phyloP scores from a whole-genome alignment of 30 jellyfish, hydroid and myxozoan genomes.

The Aurelia coerulea region DNA sequence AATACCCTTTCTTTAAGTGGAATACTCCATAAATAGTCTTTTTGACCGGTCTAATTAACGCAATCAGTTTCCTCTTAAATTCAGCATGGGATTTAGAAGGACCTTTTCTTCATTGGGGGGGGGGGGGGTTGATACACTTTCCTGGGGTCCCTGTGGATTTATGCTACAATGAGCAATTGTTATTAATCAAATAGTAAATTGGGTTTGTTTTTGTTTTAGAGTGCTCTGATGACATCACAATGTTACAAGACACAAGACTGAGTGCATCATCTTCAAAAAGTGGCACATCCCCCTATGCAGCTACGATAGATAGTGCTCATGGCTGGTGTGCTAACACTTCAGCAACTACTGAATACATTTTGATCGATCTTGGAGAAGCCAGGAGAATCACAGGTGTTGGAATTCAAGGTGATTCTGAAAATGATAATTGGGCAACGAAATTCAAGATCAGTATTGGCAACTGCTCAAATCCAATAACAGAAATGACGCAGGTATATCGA shows the following conservation, averaged over 20 bases:
- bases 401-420: slow-evolving; percentile 54
- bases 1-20: too few species aligned
- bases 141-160: too few species aligned
- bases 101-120: too few species aligned
- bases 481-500: slow-evolving; percentile 15
- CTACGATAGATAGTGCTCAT: slow-evolving; percentile 17
- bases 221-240: slow-evolving; percentile 43
- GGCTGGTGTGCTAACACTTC: slow-evolving; percentile 42
- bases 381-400: slow-evolving; percentile 54
- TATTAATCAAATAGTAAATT: too few species aligned
- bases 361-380: slow-evolving; percentile 33
- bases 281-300: neutral
- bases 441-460: slow-evolving; percentile 26
- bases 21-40: too few species aligned
- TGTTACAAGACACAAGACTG: neutral
- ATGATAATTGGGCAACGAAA: slow-evolving; percentile 50
- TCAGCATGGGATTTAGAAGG: too few species aligned
- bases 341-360: slow-evolving; percentile 6
- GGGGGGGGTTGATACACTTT: too few species aligned
- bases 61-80: too few species aligned
- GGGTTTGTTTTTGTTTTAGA: neutral
- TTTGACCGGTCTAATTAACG: too few species aligned
- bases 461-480: neutral
- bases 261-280: slow-evolving; percentile 29
- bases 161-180: too few species aligned